These are phyloP conservation scores for Willisornis vidua DNA, from an alignment of 2,113 vertebrate genomes.

Conservation along the genomic window DNA sequence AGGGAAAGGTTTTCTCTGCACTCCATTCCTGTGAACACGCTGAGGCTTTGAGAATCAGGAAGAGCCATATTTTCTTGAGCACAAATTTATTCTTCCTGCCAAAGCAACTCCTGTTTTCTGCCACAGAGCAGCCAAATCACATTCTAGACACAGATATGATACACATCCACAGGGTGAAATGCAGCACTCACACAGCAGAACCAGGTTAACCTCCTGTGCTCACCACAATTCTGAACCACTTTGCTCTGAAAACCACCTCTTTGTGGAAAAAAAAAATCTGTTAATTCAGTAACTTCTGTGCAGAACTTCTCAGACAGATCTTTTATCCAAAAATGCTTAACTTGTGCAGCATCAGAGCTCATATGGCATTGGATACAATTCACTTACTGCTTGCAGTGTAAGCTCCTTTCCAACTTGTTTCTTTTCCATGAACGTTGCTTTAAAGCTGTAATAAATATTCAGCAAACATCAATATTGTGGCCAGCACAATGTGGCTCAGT, in stretches of 20 bases:
- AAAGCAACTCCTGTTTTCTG: neutral
- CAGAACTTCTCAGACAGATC: neutral
- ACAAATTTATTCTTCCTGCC: neutral
- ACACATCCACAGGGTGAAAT: neutral
- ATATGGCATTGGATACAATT: slow-evolving; percentile 9
- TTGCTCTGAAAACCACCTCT: neutral
- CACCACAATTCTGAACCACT: neutral
- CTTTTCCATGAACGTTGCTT: slow-evolving; percentile 49
- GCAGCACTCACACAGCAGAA: neutral
- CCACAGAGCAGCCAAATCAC: neutral
- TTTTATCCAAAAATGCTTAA: neutral
- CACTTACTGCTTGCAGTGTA: slow-evolving; percentile 18
- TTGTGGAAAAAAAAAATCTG: neutral
- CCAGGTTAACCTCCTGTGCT: neutral
- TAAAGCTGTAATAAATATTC: slow-evolving; percentile 44
- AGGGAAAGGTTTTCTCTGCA: neutral
- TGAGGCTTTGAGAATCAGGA: neutral
- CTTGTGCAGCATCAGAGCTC: neutral
- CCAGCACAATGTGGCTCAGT: slow-evolving; percentile 38
- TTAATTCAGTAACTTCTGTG: neutral
- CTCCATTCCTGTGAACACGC: neutral
- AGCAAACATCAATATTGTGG: slow-evolving; percentile 59
- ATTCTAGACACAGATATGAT: neutral
- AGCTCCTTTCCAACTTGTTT: slow-evolving; percentile 29
- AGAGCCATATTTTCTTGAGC: neutral